Evolutionary conservation across 2,113 vertebrate genomes (phyloP).

Genomic region (Panurus biarmicus): DNA sequence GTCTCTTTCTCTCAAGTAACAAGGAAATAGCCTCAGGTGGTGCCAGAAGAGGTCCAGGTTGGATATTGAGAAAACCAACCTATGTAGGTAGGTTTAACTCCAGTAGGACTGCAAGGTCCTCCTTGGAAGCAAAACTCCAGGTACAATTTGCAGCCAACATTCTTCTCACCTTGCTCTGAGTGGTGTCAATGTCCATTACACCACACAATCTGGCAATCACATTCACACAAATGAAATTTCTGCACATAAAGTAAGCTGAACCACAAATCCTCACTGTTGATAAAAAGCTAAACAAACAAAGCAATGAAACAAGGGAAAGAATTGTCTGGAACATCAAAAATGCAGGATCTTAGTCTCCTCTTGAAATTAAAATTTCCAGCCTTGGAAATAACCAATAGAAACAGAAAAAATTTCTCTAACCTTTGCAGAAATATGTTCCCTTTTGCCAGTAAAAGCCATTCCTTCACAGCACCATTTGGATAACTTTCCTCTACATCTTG

Average conservation of each 20-base stretch:
- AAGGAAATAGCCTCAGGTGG: neutral
- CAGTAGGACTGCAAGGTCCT: neutral
- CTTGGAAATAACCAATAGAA: conserved; percentile 27
- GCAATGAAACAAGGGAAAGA: neutral
- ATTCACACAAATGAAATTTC: neutral
- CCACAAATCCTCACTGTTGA: neutral
- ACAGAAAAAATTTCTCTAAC: conserved; percentile 22
- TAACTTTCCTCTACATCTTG: conserved; percentile 35
- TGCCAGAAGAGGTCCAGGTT: neutral
- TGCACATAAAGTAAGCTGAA: neutral
- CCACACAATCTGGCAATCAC: neutral
- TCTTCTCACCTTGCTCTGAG: neutral
- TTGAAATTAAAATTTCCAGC: neutral
- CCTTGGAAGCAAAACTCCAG: neutral
- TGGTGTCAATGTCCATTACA: neutral
- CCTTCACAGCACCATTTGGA: neutral
- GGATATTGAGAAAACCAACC: neutral
- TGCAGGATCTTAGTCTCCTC: neutral
- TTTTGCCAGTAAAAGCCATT: conserved; percentile 44
- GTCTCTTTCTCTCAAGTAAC: neutral
- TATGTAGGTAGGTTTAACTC: neutral
- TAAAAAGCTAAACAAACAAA: neutral
- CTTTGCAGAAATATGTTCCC: conserved; percentile 15
- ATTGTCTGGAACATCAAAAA: neutral
- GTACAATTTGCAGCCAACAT: neutral